Conservation (phyloP, 2,113 vertebrate species). For the Prunella fulvescens region DNA sequence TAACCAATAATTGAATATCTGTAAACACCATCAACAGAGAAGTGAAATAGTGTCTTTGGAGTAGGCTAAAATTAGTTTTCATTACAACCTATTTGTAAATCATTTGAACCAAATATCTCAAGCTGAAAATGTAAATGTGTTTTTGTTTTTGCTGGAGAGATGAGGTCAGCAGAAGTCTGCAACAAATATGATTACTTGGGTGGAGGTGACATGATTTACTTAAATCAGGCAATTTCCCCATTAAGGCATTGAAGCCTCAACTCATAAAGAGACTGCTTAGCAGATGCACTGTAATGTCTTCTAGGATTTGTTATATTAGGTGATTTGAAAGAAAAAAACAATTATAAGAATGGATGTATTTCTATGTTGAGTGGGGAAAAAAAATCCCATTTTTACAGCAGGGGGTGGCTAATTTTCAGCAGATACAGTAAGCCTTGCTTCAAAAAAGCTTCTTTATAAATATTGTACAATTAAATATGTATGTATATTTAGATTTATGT, state of each 20-base stretch:
- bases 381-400: conserved; percentile 51
- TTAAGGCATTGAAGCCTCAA: conserved; percentile 52
- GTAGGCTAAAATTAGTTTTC: conserved; percentile 49
- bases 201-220: conserved; percentile 66
- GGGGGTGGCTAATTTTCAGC: conserved; percentile 52
- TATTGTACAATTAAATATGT: conserved; percentile 37
- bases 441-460: conserved; percentile 20
- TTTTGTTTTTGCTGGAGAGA: conserved; percentile 61
- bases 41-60: conserved; percentile 21
- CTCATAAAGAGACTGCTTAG: conserved; percentile 58
- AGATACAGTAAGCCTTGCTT: conserved; percentile 36
- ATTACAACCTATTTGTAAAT: conserved; percentile 55
- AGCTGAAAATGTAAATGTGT: conserved; percentile 54
- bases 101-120: conserved; percentile 46
- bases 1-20: conserved; percentile 29
- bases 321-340: conserved; percentile 68
- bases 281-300: conserved; percentile 48
- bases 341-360: conserved; percentile 64
- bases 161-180: conserved; percentile 62
- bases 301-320: conserved; percentile 56
- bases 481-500: not conserved
- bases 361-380: conserved; percentile 10
- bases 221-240: conserved; percentile 64
- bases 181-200: conserved; percentile 59
- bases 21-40: conserved; percentile 52